phyloP scores from a whole-genome alignment of 1,140 invertebrate genomes.

The Latrodectus geometricus region DNA sequence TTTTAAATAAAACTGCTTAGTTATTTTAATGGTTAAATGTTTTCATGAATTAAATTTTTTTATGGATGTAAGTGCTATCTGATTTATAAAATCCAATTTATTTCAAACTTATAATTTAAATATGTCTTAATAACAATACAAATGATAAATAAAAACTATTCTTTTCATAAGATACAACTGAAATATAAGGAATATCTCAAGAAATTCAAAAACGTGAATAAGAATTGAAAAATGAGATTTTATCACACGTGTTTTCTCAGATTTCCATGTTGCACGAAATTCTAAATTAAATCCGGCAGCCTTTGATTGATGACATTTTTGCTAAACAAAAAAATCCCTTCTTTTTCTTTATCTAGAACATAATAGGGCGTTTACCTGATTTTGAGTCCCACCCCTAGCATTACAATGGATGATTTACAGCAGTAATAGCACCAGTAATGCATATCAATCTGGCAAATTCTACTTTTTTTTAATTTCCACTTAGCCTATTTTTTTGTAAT shows the following conservation, averaged over 20 bases:
- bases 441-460: conserved; percentile 28
- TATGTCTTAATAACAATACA: too few species aligned
- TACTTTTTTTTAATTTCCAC: conserved; percentile 8
- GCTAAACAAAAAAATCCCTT: conserved; percentile 3
- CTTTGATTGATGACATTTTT: conserved; percentile 26
- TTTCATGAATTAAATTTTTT: too few species aligned
- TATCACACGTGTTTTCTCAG: neutral
- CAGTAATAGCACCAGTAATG: conserved; percentile 8
- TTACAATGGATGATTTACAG: conserved; percentile 24
- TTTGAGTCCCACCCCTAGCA: neutral
- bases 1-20: too few species aligned
- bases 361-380: conserved; percentile 48
- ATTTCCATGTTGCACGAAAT: neutral
- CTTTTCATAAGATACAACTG: too few species aligned
- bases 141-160: too few species aligned
- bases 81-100: too few species aligned
- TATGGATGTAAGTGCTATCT: too few species aligned
- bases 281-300: conserved; percentile 38
- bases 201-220: neutral
- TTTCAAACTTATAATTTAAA: too few species aligned
- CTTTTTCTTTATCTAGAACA: conserved; percentile 14
- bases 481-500: neutral
- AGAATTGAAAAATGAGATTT: conserved; percentile 39
- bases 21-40: too few species aligned
- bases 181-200: too few species aligned